A percentile compares a stretch with the other conserved stretches of the same genome.
phyloP scores from a whole-genome alignment of 2,888 invertebrate genomes.

The Caprella mutica region DNA sequence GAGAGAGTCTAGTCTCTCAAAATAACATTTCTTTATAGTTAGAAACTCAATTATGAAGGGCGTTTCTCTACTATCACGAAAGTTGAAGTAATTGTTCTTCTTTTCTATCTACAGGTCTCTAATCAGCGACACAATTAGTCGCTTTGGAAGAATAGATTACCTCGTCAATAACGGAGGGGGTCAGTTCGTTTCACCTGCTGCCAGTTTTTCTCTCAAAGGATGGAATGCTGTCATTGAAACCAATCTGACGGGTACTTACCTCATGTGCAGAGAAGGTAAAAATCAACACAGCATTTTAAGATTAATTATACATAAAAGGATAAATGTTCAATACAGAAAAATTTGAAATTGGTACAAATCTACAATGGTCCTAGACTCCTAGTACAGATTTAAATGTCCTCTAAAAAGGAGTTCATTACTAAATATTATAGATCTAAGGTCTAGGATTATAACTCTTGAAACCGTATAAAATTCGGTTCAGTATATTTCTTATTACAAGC shows the following conservation, averaged over 20 bases:
- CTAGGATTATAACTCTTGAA: too few relatives aligned
- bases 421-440: too few relatives aligned
- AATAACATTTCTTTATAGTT: neutral
- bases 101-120: slow-evolving; percentile 7
- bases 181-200: slow-evolving; percentile 43
- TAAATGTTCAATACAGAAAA: too few relatives aligned
- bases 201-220: slow-evolving; percentile 42
- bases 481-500: too few relatives aligned
- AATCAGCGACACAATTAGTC: slow-evolving; percentile 13
- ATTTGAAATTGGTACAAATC: too few relatives aligned
- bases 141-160: slow-evolving; percentile 42
- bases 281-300: too few relatives aligned
- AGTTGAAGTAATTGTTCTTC: neutral
- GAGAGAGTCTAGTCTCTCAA: neutral
- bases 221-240: slow-evolving; percentile 47
- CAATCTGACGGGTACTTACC: slow-evolving; percentile 46
- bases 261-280: slow-evolving; percentile 45
- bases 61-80: neutral
- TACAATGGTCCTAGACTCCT: too few relatives aligned
- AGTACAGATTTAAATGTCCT: too few relatives aligned
- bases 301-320: too few relatives aligned
- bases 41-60: neutral
- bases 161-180: slow-evolving; percentile 47
- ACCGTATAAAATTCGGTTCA: too few relatives aligned
- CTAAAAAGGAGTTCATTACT: too few relatives aligned